Evolutionary conservation across 2,113 vertebrate species (phyloP).

Genomic region (Chelonoidis abingdonii): DNA sequence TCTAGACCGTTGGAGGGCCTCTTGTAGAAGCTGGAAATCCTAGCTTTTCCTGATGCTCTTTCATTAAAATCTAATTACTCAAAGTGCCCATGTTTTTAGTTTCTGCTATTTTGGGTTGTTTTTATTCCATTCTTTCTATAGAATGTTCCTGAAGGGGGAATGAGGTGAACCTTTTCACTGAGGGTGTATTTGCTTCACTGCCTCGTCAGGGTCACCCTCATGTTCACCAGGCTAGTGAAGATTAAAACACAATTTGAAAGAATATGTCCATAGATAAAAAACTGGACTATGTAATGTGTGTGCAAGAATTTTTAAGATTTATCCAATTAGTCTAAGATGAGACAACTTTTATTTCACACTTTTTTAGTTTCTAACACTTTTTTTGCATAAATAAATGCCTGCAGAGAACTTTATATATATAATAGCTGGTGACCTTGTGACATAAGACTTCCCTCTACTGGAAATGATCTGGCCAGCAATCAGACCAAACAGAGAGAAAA

Average conservation of each 20-base stretch:
- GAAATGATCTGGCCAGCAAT: slow-evolving; percentile 33
- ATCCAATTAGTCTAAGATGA: background rate
- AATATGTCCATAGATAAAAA: background rate
- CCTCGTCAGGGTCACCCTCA: background rate
- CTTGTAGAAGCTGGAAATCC: background rate
- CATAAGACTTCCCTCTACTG: slow-evolving; percentile 21
- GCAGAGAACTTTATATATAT: slow-evolving; percentile 34
- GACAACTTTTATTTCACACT: background rate
- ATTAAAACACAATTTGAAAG: background rate
- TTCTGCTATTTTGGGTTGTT: background rate
- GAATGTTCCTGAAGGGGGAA: fast-evolving
- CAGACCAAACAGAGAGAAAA: background rate
- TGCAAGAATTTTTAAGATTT: slow-evolving; percentile 31
- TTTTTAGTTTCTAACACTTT: background rate
- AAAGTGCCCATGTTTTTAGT: background rate
- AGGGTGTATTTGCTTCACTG: background rate
- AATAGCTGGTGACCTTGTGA: slow-evolving; percentile 34
- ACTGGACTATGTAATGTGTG: slow-evolving; percentile 15
- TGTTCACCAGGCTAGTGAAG: background rate
- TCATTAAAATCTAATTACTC: background rate
- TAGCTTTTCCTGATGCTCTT: background rate
- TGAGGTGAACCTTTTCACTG: background rate
- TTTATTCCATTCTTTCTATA: background rate
- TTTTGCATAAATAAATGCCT: slow-evolving; percentile 12
- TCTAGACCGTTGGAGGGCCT: background rate